Base-by-base conservation (phyloP, 2,888 invertebrate species). In the Zhuqinia jingwanae region DNA sequence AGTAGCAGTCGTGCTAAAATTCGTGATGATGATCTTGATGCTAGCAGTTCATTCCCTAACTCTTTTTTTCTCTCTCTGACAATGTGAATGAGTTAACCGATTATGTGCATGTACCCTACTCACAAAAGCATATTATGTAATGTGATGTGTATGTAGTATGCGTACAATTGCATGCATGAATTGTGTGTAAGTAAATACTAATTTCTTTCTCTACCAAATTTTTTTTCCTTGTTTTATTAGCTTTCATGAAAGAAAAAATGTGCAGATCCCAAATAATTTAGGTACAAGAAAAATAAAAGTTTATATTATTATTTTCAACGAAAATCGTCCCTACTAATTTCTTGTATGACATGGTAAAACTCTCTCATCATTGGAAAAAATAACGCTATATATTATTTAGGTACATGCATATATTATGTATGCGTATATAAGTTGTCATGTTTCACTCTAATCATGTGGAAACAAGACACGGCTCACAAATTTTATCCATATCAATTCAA, bases 381-480 rank as follows among this genome's bases (percentile, higher is more conserved):
- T 5, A 42, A 42, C 6, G 5, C 42, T 42, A 42, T 8, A 11
- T 42, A 42, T 5, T 42, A 42, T 42, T 42, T 42, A 8, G n/a
- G n/a, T n/a, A n/a, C n/a, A n/a, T n/a, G n/a, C n/a, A n/a, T n/a
- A n/a, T n/a, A n/a, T n/a, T n/a, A n/a, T 6, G 36, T 45, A 81
- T 70, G 70, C n/a, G 42, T 68, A 82, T 73, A 53, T 47, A 83
- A 83, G 76, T 83, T 83, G 83, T 76, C 83, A 83, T 83, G 83
- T 83, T 65, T 83, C 83, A 65, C 76, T 83, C 83, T 83, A 83
- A 83, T 83, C 83, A 83, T 76, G 83, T 83, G 83, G 81, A 83
- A 83, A 83, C 81, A 65, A 76, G 83, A 83, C 83, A 83, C 83
- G 83, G 83, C 83, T 83, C 83, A 83, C 83, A 83, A 83, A 83